Conservation (phyloP, 2,888 invertebrate genomes). For the Euphydryas editha region DNA sequence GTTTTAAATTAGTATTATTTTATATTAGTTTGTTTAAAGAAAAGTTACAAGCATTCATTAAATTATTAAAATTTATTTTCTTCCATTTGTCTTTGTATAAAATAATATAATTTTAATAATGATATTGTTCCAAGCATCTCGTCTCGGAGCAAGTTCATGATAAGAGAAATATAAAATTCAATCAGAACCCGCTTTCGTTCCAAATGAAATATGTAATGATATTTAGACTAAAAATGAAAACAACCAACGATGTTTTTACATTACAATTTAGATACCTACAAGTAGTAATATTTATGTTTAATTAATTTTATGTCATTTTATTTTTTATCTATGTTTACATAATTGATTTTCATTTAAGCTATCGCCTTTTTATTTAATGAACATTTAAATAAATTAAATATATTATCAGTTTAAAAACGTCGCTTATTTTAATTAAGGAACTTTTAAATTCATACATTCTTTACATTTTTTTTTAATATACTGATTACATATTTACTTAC, state of each 20-base stretch:
- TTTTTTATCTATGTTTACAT: neutral
- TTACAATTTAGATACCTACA: neutral
- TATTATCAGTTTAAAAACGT: neutral
- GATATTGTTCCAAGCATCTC: conserved; percentile 12
- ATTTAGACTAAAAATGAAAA: conserved; percentile 18
- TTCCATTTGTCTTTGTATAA: neutral
- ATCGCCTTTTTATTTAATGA: neutral
- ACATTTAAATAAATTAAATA: neutral
- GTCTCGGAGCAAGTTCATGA: conserved; percentile 13
- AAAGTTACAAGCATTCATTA: neutral
- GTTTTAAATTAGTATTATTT: no score
- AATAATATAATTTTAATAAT: neutral
- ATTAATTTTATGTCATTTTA: neutral
- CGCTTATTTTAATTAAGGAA: neutral
- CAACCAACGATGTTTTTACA: conserved; percentile 1
- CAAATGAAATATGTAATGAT: conserved; percentile 18
- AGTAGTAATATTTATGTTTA: neutral
- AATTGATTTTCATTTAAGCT: neutral
- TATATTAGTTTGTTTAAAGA: neutral
- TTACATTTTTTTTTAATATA: neutral
- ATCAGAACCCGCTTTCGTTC: conserved; percentile 28
- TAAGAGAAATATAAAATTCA: conserved; percentile 28
- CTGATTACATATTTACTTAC: neutral
- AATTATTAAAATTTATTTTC: neutral
- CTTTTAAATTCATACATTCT: neutral